Base-by-base conservation (phyloP, 2,113 vertebrate genomes). In the Trinectes maculatus region DNA sequence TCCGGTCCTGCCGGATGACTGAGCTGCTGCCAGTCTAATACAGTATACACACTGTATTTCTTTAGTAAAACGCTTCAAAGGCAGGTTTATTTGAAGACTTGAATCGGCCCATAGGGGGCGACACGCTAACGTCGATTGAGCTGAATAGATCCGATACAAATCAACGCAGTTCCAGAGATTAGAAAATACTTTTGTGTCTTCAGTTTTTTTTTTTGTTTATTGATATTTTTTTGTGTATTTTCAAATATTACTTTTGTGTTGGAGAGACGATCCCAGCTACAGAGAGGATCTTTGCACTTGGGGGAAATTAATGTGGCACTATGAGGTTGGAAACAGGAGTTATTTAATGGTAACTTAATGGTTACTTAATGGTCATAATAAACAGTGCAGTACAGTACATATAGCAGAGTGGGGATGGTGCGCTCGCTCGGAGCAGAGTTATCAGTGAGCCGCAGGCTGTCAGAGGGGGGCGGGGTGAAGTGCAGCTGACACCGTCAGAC, bases 61-160 rank as follows among this genome's bases (percentile, higher is more conserved):
- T 31, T 31, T 31, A 31, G 4, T 5, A 8, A 5, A 31, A 8
- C 8, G 8, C 29, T 31, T 31, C 29, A 31, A 8, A 31, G 2
- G 37, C 37, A 39, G 6, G 37, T 39, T 39, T 43, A 19, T 29
- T 26, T 36, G 19, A 64, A n/a, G 5, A 47, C 68, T 48, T 37
- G 19, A 72, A 37, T 0, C 48, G 37, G 49, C 88, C 88, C 6
- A 86, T 74, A 90, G 90, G 58, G 80, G 88, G 90, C 87, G 85
- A 85, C 70, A 71, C 74, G 47, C 40, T 62, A 61, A 67, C 80
- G 22, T 68, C 12, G 13, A 67, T 18, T 2, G 18, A 36, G 31
- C n/a, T 44, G 22, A 22, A 12, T 3, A 46, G 22, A 43, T 5
- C 16, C 1, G 16, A 28, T 25, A 22, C n/a, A n/a, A 9, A 29